Percentiles rank a stretch among this genome's conserved stretches.
Conservation (phyloP, 2,113 vertebrate genomes). For the Rhynchomys soricoides region DNA sequence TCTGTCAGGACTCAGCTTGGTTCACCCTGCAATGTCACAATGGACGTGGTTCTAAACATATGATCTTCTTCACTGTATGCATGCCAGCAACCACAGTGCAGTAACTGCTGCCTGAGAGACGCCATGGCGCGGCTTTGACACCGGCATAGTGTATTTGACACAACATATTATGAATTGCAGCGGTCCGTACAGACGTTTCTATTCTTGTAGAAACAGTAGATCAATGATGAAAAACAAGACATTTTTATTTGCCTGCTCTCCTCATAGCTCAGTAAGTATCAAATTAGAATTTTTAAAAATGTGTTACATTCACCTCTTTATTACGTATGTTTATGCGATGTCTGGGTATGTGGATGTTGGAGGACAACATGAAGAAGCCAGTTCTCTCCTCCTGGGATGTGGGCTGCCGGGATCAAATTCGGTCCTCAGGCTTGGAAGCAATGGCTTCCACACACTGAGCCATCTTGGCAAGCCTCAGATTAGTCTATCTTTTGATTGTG, state of each 20-base stretch:
- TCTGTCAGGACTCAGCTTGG: background rate
- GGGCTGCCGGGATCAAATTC: no score
- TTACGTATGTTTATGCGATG: background rate
- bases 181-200: background rate
- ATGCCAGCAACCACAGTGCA: fast-evolving
- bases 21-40: background rate
- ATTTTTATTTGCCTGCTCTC: background rate
- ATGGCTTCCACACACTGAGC: fast-evolving
- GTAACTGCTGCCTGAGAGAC: no score
- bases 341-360: background rate
- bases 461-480: background rate
- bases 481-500: background rate
- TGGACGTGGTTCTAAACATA: background rate
- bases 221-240: background rate
- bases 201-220: background rate
- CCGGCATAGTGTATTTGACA: no score
- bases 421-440: background rate
- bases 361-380: background rate
- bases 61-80: fast-evolving
- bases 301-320: background rate
- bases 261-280: background rate
- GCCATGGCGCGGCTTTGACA: background rate
- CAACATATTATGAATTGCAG: background rate
- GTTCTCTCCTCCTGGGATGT: background rate
- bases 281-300: background rate